Base-by-base conservation (phyloP, 2,113 vertebrate genomes). In the Salvelinus fontinalis region DNA sequence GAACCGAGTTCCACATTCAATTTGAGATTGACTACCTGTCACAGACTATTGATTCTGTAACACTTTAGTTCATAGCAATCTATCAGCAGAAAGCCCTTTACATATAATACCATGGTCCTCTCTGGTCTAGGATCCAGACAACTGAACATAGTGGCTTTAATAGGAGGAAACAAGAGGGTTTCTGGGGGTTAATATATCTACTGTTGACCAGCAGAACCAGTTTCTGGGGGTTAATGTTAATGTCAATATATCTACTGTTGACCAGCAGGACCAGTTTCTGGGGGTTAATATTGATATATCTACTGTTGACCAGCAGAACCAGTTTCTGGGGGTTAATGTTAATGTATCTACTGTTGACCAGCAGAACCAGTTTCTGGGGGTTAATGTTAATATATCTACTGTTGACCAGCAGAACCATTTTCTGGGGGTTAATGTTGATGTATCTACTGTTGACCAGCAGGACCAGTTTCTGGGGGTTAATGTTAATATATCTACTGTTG, bases 1-100 rank as follows among this genome's bases (percentile, higher is more conserved):
- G 66, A 69, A 82, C 18, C 59, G 22, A 67, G 76, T 71, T 74
- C 71, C 62, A 62, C 80, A 75, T 82, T 82, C 76, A 78, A 70
- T 78, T 48, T 75, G 59, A 68, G 72, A 82, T 82, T 75, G 80
- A 82, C 76, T 78, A 75, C 34, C 76, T 82, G 80, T 73, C 76
- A 75, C 68, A 59, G 65, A 2, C 73, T 75, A 82, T 78, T 78
- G 76, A 82, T 82, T 75, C 67, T 49, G 20, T 31, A 31, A 20
- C 1, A 18, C 18, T 26, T 69, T 77, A 64, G 73, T 71, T 77
- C 72, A 75, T 71, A 57, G 57, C 64, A 29, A 66, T 65, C 75
- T 57, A n/a, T n/a, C 67, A 59, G 60, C 48, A 75, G 67, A 81
- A 78, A 81, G 67, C 49, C 68, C 18, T 20, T 67, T 70, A 67